Conservation (phyloP, 1,140 invertebrate species). For the Drosophila varians region DNA sequence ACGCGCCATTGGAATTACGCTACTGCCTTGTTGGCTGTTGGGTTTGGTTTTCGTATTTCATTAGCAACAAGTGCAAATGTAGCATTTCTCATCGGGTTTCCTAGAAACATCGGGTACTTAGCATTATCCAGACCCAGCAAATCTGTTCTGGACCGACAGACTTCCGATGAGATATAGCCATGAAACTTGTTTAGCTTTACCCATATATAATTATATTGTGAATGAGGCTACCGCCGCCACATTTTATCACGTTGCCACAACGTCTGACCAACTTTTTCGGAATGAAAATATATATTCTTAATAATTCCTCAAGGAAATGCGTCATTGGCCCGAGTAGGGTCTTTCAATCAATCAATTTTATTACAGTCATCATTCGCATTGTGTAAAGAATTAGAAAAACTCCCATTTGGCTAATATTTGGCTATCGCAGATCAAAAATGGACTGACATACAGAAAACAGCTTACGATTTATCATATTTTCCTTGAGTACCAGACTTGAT, state of each 20-base stretch:
- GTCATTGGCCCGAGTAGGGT: not conserved
- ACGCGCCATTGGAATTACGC: conserved; percentile 56
- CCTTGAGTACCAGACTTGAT: conserved; percentile 16
- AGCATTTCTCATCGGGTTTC: conserved; percentile 64
- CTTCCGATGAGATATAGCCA: not conserved
- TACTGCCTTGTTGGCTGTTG: conserved; percentile 10
- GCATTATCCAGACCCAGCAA: conserved; percentile 11
- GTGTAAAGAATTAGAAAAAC: conserved; percentile 1
- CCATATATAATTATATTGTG: conserved; percentile 6
- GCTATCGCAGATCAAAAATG: conserved; percentile 26
- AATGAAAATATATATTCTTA: not conserved
- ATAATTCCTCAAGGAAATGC: not conserved
- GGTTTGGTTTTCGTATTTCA: conserved; percentile 20
- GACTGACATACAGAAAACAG: conserved; percentile 30
- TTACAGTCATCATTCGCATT: not conserved
- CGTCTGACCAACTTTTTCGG: conserved; percentile 14
- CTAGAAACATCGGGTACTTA: conserved; percentile 48
- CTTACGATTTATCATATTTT: conserved; percentile 34
- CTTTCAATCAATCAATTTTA: not conserved
- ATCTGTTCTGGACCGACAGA: not conserved
- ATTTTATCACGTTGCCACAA: conserved; percentile 30
- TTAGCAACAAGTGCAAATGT: conserved; percentile 61
- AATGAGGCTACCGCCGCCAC: not conserved
- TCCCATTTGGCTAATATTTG: conserved; percentile 15
- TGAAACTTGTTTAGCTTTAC: conserved; percentile 18